Evolutionary conservation across 2,888 invertebrate genomes (phyloP).

Genomic region (Aspidiotus destructor): DNA sequence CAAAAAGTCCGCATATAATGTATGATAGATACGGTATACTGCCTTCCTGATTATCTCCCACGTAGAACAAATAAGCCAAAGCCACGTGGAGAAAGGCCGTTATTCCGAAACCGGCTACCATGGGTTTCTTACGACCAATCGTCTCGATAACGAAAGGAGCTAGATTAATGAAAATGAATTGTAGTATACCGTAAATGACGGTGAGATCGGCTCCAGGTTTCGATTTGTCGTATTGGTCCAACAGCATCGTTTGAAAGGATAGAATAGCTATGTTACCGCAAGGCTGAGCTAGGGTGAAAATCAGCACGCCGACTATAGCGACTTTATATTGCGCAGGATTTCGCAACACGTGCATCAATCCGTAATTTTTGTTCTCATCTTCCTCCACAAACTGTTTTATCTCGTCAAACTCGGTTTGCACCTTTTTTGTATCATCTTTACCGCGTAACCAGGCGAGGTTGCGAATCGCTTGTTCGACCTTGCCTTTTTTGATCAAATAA

Average conservation of each 20-base stretch:
- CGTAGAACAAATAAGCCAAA: conserved; percentile 6
- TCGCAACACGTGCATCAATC: neutral
- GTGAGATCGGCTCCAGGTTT: conserved; percentile 36
- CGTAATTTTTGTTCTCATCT: neutral
- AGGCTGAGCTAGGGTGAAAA: neutral
- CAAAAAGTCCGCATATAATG: conserved; percentile 6
- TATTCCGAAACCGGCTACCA: neutral
- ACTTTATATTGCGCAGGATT: neutral
- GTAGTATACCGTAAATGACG: conserved; percentile 36
- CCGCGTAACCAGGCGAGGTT: conserved; percentile 21
- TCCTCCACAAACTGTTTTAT: neutral
- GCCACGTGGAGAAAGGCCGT: neutral
- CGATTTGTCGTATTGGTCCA: conserved; percentile 35
- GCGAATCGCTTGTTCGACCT: neutral
- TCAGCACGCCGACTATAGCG: neutral
- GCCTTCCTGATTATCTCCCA: neutral
- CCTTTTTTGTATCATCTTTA: neutral
- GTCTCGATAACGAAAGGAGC: conserved; percentile 36
- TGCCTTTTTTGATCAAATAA: conserved; percentile 9
- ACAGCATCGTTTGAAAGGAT: conserved; percentile 36
- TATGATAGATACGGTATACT: conserved; percentile 12
- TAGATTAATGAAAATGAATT: conserved; percentile 36
- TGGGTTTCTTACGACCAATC: conserved; percentile 35
- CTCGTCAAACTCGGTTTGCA: neutral
- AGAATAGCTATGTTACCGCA: conserved; percentile 31